Conservation (phyloP, 2,797 vertebrate species). For the Pitangus sulphuratus region DNA sequence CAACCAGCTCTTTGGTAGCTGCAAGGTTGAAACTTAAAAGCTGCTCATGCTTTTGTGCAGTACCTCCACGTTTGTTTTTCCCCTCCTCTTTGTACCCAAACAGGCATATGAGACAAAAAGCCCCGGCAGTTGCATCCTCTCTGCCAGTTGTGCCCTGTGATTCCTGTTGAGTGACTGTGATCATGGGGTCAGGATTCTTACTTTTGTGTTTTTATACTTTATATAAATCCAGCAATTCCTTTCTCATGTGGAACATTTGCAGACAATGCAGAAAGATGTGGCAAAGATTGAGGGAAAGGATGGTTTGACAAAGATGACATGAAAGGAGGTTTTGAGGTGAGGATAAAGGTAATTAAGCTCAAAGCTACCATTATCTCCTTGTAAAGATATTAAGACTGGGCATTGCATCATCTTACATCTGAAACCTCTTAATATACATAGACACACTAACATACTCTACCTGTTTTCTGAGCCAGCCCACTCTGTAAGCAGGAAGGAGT, state of each 20-base stretch:
- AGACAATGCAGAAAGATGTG: not conserved
- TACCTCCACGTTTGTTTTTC: not conserved
- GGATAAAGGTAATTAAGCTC: not conserved
- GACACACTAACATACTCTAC: not conserved
- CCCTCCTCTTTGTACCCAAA: not conserved
- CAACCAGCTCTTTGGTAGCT: not conserved
- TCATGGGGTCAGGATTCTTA: not conserved
- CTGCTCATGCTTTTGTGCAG: not conserved
- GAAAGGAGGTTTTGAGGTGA: not conserved
- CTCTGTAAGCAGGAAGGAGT: not conserved
- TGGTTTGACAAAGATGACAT: not conserved
- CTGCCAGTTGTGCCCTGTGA: not conserved
- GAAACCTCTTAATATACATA: not conserved
- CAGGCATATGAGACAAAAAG: not conserved
- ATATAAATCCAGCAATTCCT: not conserved
- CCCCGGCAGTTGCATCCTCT: not conserved
- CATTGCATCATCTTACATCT: not conserved
- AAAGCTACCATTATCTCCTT: not conserved
- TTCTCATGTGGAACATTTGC: not conserved
- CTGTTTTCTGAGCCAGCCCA: not conserved
- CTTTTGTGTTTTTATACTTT: not conserved
- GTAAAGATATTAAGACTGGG: not conserved
- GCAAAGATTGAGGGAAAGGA: not conserved
- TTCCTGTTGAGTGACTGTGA: not conserved
- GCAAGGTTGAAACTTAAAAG: not conserved